Base-by-base conservation (phyloP, 2,888 invertebrate genomes). In the Hypomecis punctinalis region DNA sequence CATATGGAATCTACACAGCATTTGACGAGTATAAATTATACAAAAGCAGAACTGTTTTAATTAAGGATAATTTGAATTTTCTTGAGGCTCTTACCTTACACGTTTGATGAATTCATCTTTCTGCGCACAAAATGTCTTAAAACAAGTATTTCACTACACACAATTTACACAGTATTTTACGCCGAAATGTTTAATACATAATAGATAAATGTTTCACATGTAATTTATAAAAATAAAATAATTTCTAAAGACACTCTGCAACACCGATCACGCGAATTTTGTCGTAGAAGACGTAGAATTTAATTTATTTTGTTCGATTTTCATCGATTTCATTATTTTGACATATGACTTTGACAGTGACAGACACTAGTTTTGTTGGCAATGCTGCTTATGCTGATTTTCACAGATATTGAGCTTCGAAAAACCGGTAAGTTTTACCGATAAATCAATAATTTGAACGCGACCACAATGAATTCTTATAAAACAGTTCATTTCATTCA, bases 161-260 rank as follows among this genome's bases (percentile, higher is more conserved):
- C 33, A 61, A 57, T 51, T 39, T 36, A 10, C 11, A 5, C 11
- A 40, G 45, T 13, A 7, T 40, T 53, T 2, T 7, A 33, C 7
- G 35, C 23, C 10, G 40, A n/a, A 35, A 47, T 42, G 5, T 23
- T 3, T 13, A 35, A 11, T 8, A 53, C 5, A 6, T 8, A 23
- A 55, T n/a, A 6, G 35, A 35, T 11, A 45, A 33, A 36, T 9
- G 45, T 9, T 11, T 47, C 40, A 55, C 55, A 39, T 11, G 5
- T 33, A 61, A 49, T 61, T 55, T 55, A 48, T 36, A 4, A 49
- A 23, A 54, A 42, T 33, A 11, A 58, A 55, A 42, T 49, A 48
- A 52, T 64, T 58, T 63, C 47, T 66, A 61, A 61, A 58, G 60
- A 58, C 68, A 65, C 61, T 56, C 45, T 53, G 51, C 65, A 49